Evolutionary conservation across 2,888 invertebrate genomes (phyloP).

Genomic region (Candidula unifasciata): DNA sequence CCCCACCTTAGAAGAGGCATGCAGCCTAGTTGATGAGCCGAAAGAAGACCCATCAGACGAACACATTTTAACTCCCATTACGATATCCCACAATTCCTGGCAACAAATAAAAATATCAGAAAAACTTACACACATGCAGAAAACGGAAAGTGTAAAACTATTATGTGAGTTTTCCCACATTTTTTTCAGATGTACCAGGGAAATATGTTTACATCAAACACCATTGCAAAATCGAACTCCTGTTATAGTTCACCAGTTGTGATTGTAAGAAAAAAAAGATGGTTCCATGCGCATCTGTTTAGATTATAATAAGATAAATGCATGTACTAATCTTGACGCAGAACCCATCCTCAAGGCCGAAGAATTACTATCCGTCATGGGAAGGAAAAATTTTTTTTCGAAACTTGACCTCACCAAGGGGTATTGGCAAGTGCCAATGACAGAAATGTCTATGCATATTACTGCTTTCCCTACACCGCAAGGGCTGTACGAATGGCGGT

Average conservation of each 20-base stretch:
- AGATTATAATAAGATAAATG: constrained; percentile 47
- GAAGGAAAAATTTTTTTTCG: neutral
- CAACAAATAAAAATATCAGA: no score
- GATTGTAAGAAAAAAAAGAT: constrained; percentile 19
- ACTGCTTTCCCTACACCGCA: neutral
- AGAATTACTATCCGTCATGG: neutral
- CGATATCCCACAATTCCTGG: no score
- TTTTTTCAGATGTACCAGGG: constrained; percentile 45
- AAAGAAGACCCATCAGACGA: no score
- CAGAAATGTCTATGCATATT: neutral
- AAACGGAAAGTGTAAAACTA: no score
- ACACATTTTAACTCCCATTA: no score
- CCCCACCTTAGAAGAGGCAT: neutral
- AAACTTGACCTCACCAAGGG: constrained; percentile 37
- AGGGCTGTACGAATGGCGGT: neutral
- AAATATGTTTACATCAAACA: constrained; percentile 17
- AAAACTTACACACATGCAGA: no score
- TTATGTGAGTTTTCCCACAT: neutral
- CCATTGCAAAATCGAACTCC: constrained; percentile 16
- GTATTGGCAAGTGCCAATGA: constrained; percentile 31
- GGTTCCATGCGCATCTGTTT: neutral
- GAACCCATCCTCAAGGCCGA: neutral
- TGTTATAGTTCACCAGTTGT: constrained; percentile 20
- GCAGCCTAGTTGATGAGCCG: no score
- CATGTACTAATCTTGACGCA: constrained; percentile 55